Base-by-base conservation (phyloP, 2,113 vertebrate species). In the Calyptomena viridis region DNA sequence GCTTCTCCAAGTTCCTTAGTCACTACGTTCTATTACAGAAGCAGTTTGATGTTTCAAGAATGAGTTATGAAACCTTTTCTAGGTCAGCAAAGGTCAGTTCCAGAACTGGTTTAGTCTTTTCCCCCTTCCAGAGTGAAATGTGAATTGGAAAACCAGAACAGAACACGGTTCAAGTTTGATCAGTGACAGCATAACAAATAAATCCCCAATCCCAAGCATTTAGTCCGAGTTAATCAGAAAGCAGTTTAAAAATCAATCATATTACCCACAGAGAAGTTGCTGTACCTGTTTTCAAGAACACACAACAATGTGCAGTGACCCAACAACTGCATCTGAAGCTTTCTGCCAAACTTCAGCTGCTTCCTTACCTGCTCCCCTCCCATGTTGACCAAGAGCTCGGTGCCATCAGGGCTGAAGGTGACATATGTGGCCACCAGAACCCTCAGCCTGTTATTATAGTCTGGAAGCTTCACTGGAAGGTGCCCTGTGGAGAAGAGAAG, bases 351-450 rank as follows among this genome's bases (percentile, higher is more conserved):
- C 55, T 58, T 30, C 1, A 60, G 30, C 58, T 42, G 18, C 8
- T 23, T 11, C 83, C 97, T 25, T 96, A 99, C 99, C 99, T 99
- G 99, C 94, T 99, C 99, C 44, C 99, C 99, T 52, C 99, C 99
- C 99, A 99, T 99, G 98, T 99, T 99, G 90, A 99, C 99, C 13
- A 99, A 96, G 69, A 99, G 98, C 97, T 99, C 99, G 2, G 99
- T 99, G 93, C 99, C 99, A 42, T 99, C 99, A 10, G 99, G 99
- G 93, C 99, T 99, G 98, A 99, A 99, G 67, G 99, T 99, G 93
- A 99, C 99, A 0, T 99, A 99, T 1, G 99, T 99, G 90, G 99
- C 99, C 83, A 99, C 99, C 96, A 99, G 97, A 37, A 99, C 99
- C 84, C 99, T 98, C 86, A 99, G 98, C 46, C 99, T 95, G 97